phyloP scores from a whole-genome alignment of 1,140 invertebrate genomes.

The Drosophila auraria region DNA sequence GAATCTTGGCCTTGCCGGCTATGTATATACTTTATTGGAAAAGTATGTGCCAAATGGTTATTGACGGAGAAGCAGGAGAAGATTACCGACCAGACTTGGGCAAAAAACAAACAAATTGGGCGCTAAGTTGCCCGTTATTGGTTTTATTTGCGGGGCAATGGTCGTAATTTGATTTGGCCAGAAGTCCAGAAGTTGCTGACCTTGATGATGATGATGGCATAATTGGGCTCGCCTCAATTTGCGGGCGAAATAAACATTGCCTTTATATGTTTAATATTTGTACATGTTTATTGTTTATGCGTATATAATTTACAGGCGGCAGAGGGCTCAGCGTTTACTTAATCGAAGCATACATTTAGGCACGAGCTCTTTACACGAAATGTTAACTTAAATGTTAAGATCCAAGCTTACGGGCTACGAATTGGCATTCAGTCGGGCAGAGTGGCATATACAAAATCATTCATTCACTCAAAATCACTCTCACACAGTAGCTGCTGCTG shows the following conservation, averaged over 20 bases:
- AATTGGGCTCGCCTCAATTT: conserved; percentile 52
- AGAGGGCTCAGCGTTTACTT: conserved; percentile 39
- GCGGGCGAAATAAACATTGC: conserved; percentile 50
- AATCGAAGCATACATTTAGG: conserved; percentile 59
- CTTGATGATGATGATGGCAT: conserved; percentile 67
- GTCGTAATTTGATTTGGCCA: conserved; percentile 64
- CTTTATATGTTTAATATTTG: conserved; percentile 68
- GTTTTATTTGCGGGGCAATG: conserved; percentile 55
- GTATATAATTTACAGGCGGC: conserved; percentile 71
- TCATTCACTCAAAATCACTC: conserved; percentile 37
- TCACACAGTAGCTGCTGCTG: conserved; percentile 16
- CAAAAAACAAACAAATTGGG: conserved; percentile 72
- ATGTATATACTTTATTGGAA: conserved; percentile 76
- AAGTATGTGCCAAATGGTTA: conserved; percentile 83
- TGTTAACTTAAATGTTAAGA: conserved; percentile 49
- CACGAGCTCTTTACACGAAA: conserved; percentile 72
- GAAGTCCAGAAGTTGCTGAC: conserved; percentile 56
- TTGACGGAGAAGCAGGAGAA: conserved; percentile 24
- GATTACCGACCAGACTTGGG: conserved; percentile 5
- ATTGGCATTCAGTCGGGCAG: conserved; percentile 68
- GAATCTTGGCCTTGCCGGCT: conserved; percentile 49
- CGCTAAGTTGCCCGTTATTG: conserved; percentile 79
- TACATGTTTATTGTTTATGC: conserved; percentile 66
- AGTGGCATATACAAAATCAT: conserved; percentile 31
- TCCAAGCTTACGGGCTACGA: conserved; percentile 49